These are phyloP conservation scores for Enteromius radiatus DNA, from an alignment of 2,797 vertebrate species.

Conservation along the genomic window DNA sequence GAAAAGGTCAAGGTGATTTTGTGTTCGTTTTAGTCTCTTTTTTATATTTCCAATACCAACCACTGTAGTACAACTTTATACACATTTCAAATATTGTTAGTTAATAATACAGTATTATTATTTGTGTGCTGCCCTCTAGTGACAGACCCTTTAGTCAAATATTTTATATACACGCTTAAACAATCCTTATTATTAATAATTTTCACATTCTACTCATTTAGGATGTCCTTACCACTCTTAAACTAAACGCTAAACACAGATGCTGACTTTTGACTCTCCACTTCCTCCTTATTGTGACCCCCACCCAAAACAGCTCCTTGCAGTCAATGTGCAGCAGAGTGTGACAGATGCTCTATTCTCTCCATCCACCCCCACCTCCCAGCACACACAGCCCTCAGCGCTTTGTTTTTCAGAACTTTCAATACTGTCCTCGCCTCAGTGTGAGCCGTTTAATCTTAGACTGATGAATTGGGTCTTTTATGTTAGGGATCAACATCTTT, in stretches of 20 bases:
- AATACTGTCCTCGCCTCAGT: constrained; percentile 14
- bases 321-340: constrained; percentile 43
- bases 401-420: constrained; percentile 35
- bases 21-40: background rate
- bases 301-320: constrained; percentile 18
- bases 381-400: constrained; percentile 15
- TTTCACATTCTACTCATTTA: background rate
- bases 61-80: background rate
- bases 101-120: background rate
- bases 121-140: constrained; percentile 9
- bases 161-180: background rate
- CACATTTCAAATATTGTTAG: background rate
- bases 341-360: constrained; percentile 47
- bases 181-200: background rate
- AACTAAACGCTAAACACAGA: constrained; percentile 22
- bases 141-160: background rate
- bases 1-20: background rate
- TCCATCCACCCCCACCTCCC: constrained; percentile 11
- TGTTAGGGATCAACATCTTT: constrained; percentile 28
- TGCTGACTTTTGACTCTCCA: constrained; percentile 42
- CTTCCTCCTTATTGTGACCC: constrained; percentile 23
- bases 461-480: constrained; percentile 29
- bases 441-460: constrained; percentile 30
- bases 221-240: background rate
- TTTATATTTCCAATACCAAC: background rate